A percentile compares a stretch with the other conserved stretches of the same genome.
phyloP scores from a whole-genome alignment of 1,140 invertebrate genomes.

The Phymastichus coffea region DNA sequence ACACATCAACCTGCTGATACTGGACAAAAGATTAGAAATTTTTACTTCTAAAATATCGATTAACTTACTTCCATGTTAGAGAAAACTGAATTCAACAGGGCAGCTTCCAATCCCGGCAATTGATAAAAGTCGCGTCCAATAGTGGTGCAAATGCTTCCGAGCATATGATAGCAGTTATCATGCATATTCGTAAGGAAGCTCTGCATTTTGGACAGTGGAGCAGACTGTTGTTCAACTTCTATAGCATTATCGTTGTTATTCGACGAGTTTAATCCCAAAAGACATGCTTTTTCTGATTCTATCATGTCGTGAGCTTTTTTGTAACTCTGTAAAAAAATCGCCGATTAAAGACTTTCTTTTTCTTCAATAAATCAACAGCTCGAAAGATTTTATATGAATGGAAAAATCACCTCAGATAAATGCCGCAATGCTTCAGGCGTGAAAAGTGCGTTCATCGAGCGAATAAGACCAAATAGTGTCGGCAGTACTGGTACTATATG shows the following conservation, averaged over 20 bases:
- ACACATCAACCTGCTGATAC: no score
- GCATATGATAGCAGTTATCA: slow-evolving; percentile 75
- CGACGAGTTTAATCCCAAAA: slow-evolving; percentile 62
- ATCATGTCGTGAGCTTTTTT: slow-evolving; percentile 68
- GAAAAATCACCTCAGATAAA: slow-evolving; percentile 59
- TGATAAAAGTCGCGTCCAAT: slow-evolving; percentile 82
- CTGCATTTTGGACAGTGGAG: slow-evolving; percentile 78
- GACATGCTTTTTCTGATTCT: slow-evolving; percentile 69
- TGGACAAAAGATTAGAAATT: slow-evolving; percentile 11
- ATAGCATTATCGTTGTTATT: slow-evolving; percentile 53
- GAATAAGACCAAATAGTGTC: slow-evolving; percentile 71
- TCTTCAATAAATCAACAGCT: neutral
- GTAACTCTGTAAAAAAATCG: slow-evolving; percentile 61
- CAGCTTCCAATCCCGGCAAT: slow-evolving; percentile 64
- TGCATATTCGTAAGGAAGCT: slow-evolving; percentile 70
- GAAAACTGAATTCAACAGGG: slow-evolving; percentile 66
- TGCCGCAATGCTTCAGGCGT: slow-evolving; percentile 63
- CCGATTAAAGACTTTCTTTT: no score
- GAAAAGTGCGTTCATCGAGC: slow-evolving; percentile 79
- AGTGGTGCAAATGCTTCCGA: slow-evolving; percentile 73
- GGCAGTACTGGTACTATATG: slow-evolving; percentile 79
- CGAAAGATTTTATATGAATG: neutral
- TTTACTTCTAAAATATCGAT: slow-evolving; percentile 27
- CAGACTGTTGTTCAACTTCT: slow-evolving; percentile 53
- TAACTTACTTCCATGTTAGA: slow-evolving; percentile 65